Evolutionary conservation across 1,140 invertebrate species (phyloP), one percentile per base, ranked within the genome.

Genomic region (Aphelenchoides besseyi): DNA sequence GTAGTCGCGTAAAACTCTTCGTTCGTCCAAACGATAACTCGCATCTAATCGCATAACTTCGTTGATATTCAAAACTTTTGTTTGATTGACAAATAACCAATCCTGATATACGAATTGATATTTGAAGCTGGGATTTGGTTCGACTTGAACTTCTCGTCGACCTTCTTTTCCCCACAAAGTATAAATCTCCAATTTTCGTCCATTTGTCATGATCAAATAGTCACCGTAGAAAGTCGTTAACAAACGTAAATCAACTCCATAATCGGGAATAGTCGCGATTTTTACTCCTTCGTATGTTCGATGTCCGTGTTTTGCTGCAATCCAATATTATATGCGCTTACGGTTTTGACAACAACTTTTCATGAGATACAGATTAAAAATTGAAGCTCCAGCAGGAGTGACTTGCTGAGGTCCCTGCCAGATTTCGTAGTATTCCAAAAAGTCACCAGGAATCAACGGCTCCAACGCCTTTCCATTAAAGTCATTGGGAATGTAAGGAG

Each of bases 181-280:
- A 23, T 59, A 59, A 33, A 59, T 59, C 18, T 59, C 55, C 55
- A 59, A 59, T 23, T 33, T 23, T 59, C 55, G 5, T 59, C 55
- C 55, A 23, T 59, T 59, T 28, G 55, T 59, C 55, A 59, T 59
- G 26, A 18, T 23, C 55, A 59, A 23, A 23, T 8, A 8, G 55
- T 59, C 55, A 8, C 23, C 23, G 55, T 33, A 5, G 55, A 23
- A 33, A 28, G 23, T 33, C 26, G 55, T 5, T 33, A 59, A 8
- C 5, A 59, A 33, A 12, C 55, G 55, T 12, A 59, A 59, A 33
- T 59, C 55, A 5, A 23, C 5, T 33, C 55, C 55, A 33, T 59
- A 59, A 33, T 59, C 5, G 18, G 55, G 55, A 33, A 59, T 59
- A 5, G 55, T 59, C 55, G 5, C 55, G 18, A 59, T 59, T 33